A percentile compares a stretch with the other conserved stretches of the same genome.
Conservation (phyloP, 2,113 vertebrate genomes). For the Picathartes gymnocephalus region DNA sequence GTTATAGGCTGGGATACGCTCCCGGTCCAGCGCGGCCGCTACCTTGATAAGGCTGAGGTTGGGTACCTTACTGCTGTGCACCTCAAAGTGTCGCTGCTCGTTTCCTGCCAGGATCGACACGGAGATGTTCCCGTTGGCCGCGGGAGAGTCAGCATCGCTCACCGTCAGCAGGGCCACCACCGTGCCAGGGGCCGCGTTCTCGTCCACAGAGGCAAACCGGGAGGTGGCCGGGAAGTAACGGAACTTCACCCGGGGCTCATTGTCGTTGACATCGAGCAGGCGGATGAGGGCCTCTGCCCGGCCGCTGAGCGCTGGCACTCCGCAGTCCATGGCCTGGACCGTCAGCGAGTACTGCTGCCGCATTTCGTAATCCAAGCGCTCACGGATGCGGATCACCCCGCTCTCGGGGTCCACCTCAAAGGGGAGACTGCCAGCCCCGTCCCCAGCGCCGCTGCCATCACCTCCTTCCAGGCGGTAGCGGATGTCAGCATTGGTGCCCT, state of each 20-base stretch:
- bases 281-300: constrained; percentile 87
- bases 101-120: constrained; percentile 94
- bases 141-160: constrained; percentile 89
- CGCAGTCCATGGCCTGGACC: constrained; percentile 86
- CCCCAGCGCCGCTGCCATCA: constrained; percentile 36
- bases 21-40: constrained; percentile 89
- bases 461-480: constrained; percentile 84
- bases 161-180: constrained; percentile 95
- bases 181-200: constrained; percentile 91
- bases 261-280: constrained; percentile 93
- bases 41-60: constrained; percentile 97
- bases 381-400: constrained; percentile 88
- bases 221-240: constrained; percentile 91
- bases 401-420: constrained; percentile 92
- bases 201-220: constrained; percentile 93
- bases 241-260: constrained; percentile 94
- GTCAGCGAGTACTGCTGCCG: constrained; percentile 89
- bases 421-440: constrained; percentile 73
- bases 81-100: constrained; percentile 94
- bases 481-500: constrained; percentile 91
- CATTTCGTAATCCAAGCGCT: constrained; percentile 86
- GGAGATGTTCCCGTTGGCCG: constrained; percentile 93
- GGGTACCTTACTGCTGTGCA: constrained; percentile 94
- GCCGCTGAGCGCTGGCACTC: constrained; percentile 85
- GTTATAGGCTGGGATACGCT: constrained; percentile 95